phyloP scores from a whole-genome alignment of 2,888 invertebrate species.

The Parasteatoda lunata region DNA sequence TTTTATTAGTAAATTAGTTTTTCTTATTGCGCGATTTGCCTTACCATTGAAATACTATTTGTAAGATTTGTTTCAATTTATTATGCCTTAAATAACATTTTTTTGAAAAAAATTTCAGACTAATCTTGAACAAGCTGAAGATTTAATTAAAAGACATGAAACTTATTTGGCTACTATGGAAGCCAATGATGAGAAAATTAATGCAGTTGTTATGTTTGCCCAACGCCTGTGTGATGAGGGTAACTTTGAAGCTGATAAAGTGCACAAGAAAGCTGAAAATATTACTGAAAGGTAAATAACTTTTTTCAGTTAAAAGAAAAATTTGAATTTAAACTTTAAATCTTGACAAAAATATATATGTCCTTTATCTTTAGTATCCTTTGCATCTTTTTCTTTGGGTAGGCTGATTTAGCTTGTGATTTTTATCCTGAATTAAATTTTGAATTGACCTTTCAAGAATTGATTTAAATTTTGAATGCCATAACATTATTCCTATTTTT shows the following conservation, averaged over 20 bases:
- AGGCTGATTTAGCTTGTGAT: too few species aligned
- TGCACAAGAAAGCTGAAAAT: slow-evolving; percentile 95
- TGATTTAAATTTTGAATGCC: too few species aligned
- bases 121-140: slow-evolving; percentile 97
- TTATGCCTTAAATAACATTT: background rate
- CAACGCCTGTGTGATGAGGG: slow-evolving; percentile 91
- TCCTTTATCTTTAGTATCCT: too few species aligned
- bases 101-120: slow-evolving; percentile 73
- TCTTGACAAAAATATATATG: too few species aligned
- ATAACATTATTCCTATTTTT: too few species aligned
- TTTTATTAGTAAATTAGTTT: too few species aligned
- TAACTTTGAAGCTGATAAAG: slow-evolving; percentile 97
- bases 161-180: slow-evolving; percentile 99
- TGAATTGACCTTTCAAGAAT: too few species aligned
- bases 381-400: background rate
- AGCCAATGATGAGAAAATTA: slow-evolving; percentile 99
- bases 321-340: background rate
- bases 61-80: too few species aligned
- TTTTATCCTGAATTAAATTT: too few species aligned
- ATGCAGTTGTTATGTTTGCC: slow-evolving; percentile 95
- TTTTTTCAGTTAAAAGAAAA: background rate
- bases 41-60: too few species aligned
- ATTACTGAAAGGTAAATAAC: slow-evolving; percentile 84
- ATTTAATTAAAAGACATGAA: slow-evolving; percentile 96
- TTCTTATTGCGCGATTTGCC: too few species aligned